Conservation (phyloP, 2,888 invertebrate species). For the Rotaria socialis region DNA sequence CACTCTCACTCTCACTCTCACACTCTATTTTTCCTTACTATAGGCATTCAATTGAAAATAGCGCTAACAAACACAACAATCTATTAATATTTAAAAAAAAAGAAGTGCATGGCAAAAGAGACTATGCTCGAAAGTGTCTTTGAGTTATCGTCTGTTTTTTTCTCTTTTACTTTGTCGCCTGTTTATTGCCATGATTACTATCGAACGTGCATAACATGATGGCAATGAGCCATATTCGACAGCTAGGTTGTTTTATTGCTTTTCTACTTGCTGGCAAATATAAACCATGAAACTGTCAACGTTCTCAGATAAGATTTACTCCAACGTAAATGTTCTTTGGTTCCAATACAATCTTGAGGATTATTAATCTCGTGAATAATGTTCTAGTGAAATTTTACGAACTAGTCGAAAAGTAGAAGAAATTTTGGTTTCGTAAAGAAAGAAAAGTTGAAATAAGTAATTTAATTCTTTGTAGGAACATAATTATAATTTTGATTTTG, state of each 20-base stretch:
- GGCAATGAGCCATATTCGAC: not conserved
- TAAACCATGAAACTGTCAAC: slow-evolving; percentile 8
- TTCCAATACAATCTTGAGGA: not conserved
- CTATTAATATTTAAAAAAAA: not conserved
- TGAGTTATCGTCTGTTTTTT: not conserved
- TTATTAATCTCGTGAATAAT: not conserved
- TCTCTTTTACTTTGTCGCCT: not conserved
- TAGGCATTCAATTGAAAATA: not conserved
- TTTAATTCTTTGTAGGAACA: not conserved
- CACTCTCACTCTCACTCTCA: too few relatives aligned
- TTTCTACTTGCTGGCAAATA: not conserved
- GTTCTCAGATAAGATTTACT: not conserved
- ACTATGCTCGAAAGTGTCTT: not conserved
- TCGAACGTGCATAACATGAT: not conserved
- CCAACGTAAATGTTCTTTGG: not conserved
- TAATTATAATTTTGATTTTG: too few relatives aligned
- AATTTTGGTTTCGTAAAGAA: not conserved
- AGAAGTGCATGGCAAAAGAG: not conserved
- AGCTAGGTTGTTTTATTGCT: not conserved
- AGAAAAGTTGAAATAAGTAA: not conserved
- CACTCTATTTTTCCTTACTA: not conserved
- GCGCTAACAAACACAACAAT: not conserved
- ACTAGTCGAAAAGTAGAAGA: not conserved
- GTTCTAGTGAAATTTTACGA: not conserved
- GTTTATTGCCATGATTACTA: not conserved